phyloP scores from a whole-genome alignment of 2,113 vertebrate species.

The Pomatorhinus ruficollis region DNA sequence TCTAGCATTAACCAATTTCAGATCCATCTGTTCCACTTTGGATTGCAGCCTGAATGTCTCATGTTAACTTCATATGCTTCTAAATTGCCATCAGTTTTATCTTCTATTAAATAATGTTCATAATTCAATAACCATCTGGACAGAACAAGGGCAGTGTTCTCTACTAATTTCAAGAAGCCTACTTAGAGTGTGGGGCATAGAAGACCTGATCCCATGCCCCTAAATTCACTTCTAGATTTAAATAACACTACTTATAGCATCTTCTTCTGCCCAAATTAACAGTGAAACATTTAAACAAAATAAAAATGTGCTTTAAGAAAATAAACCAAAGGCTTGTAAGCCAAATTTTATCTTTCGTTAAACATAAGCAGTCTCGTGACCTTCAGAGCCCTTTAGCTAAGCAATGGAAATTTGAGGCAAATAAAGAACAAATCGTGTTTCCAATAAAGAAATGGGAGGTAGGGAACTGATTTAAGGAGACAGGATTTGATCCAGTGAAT shows the following conservation, averaged over 20 bases:
- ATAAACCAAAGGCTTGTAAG: background rate
- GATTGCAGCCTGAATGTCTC: conserved; percentile 18
- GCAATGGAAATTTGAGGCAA: background rate
- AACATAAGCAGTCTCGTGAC: background rate
- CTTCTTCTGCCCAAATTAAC: background rate
- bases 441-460: background rate
- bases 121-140: background rate
- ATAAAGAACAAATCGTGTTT: background rate
- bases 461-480: background rate
- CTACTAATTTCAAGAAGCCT: background rate
- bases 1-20: conserved; percentile 42
- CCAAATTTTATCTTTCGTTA: background rate
- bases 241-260: background rate
- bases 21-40: conserved; percentile 48
- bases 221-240: background rate
- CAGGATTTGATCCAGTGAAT: background rate
- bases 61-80: background rate
- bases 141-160: background rate
- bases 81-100: background rate
- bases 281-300: background rate
- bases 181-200: background rate
- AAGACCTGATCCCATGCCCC: background rate
- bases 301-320: background rate
- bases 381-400: conserved; percentile 8
- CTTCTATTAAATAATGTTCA: conserved; percentile 11